Evolutionary conservation across 37 sponge, comb jelly and placozoan genomes (phyloP), one percentile per base, ranked within the genome.

Genomic region (Oopsacas minuta): DNA sequence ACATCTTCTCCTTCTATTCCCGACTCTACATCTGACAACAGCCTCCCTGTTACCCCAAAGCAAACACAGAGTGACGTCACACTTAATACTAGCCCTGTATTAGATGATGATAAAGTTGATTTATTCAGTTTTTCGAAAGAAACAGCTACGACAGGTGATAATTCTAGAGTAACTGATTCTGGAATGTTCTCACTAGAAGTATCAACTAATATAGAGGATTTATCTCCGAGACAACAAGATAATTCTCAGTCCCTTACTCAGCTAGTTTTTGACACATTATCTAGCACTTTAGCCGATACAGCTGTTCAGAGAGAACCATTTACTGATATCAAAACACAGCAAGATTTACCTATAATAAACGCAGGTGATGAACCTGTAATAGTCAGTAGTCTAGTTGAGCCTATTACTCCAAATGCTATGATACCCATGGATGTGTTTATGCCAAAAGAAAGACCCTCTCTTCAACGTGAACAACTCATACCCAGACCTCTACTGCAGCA

Each of bases 141-240:
- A 15, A 42, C 49, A 17, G 49, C 12, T 17, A 8, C 15, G 7
- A 25, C 75, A 25, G 22, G 17, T 25, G 75, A 61, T 34, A 61
- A 12, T 34, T 61, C 75, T 61, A 34, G 28, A 3, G 30, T 61
- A 7, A n/a, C 75, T 3, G 75, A 61, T 12, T 61, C 75, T 61
- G 75, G 75, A n/a, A 61, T 61, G 75, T 61, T 61, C 75, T 61
- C 75, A 20, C 75, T 61, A 3, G 75, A 61, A 34, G 30, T n/a
- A 3, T 61, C 75, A 10, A 61, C 75, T n/a, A 61, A 61, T n/a
- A 25, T 61, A 34, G 75, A 61, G 5, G 75, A 61, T 3, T 10
- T n/a, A 61, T 61, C 75, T 61, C 75, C 75, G 22, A 5, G 28
- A 5, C 22, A 12, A n/a, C 3, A n/a, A 10, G 30, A 25, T 5